Evolutionary conservation across 2,888 invertebrate species (phyloP), one percentile per base, ranked within the genome.

Genomic region (Dinocampus coccinellae): DNA sequence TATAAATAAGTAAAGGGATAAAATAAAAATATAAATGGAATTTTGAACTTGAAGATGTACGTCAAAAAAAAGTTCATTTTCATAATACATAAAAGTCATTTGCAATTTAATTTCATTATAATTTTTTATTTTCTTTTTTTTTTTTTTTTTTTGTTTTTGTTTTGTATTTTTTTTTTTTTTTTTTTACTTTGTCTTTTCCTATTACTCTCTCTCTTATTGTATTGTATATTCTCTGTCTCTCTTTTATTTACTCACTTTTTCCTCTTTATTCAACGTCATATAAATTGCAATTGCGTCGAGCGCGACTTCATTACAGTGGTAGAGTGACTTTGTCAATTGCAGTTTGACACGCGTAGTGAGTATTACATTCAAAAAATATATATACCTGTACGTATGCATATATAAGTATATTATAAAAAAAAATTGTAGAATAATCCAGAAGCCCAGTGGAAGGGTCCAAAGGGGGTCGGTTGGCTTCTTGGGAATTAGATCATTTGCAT

Each of bases 401-500:
- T 55, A 34, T 53, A 70, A 69, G 20, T 64, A 34, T 70, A 39
- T 73, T n/a, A 72, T 20, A 10, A 75, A 76, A 77, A 81, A 82
- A 80, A 77, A 77, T 53, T 53, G 60, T 36, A 53, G 26, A 52
- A 53, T 74, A 74, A 73, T 62, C 69, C 68, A 64, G 79, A 74
- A 67, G 72, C 83, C 73, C 80, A 67, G 57, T 72, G 78, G 80
- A 16, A 1, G 47, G n/a, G n/a, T n/a, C n/a, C n/a, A n/a, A n/a
- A n/a, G n/a, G n/a, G n/a, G n/a, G n/a, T n/a, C n/a, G n/a, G n/a
- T n/a, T n/a, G n/a, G 79, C 78, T 78, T 75, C 79, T 81, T 76
- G 77, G 73, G 79, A 83, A 83, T 83, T 78, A 81, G 79, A 80
- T 83, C 80, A 83, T 83, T 81, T 83, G 80, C 76, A 78, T 78